A percentile compares a stretch with the other conserved stretches of the same genome.
These are phyloP conservation scores for Ostrea denselamellosa DNA, from an alignment of 1,140 invertebrate genomes.

Conservation along the genomic window DNA sequence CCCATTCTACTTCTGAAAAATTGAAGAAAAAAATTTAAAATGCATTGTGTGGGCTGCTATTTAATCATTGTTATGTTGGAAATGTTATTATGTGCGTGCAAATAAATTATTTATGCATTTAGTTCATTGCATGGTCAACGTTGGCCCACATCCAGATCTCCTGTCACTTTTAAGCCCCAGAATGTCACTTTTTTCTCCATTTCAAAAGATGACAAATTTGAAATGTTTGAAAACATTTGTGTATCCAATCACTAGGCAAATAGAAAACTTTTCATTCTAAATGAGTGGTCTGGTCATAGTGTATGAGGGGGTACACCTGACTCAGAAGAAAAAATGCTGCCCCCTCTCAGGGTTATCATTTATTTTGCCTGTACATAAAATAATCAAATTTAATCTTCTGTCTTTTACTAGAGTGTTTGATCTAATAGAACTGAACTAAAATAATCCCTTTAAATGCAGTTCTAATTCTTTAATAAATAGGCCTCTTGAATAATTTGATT, in stretches of 20 bases:
- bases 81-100: not conserved
- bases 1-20: conserved; percentile 7
- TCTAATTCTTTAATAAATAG: not conserved
- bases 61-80: not conserved
- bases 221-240: conserved; percentile 4
- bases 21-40: not conserved
- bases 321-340: not conserved
- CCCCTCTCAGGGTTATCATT: not conserved
- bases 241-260: not conserved
- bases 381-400: conserved; percentile 21
- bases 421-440: not conserved
- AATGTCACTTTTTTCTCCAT: conserved; percentile 29
- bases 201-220: conserved; percentile 30
- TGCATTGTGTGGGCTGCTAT: not conserved
- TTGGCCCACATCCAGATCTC: conserved; percentile 19
- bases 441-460: conserved; percentile 10
- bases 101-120: conserved; percentile 14
- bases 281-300: not conserved
- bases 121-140: not conserved
- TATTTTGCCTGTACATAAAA: not conserved
- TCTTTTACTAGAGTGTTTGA: conserved; percentile 14
- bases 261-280: not conserved
- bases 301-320: not conserved
- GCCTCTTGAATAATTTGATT: not conserved
- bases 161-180: not conserved